phyloP scores from a whole-genome alignment of 2,797 vertebrate genomes.

The Megalops cyprinoides region DNA sequence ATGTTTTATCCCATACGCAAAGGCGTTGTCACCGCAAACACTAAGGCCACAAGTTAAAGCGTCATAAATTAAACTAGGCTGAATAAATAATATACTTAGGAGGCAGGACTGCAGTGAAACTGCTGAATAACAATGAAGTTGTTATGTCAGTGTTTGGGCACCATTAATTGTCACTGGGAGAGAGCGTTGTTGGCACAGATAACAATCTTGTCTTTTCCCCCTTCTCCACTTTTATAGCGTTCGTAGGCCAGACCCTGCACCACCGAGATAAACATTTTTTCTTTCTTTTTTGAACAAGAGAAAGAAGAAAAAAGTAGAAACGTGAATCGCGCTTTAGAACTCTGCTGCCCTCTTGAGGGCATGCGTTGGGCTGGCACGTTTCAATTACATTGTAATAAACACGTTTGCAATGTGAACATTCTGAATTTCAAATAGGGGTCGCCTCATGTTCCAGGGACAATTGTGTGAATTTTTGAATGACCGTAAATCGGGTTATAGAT shows the following conservation, averaged over 20 bases:
- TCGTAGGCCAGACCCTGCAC: neutral
- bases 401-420: neutral
- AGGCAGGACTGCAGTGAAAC: neutral
- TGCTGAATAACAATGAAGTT: neutral
- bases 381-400: slow-evolving; percentile 23
- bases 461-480: neutral
- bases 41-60: neutral
- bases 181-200: neutral
- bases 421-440: neutral
- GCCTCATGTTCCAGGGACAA: neutral
- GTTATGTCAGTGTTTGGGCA: neutral
- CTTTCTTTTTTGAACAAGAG: neutral
- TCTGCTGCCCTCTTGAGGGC: slow-evolving; percentile 41
- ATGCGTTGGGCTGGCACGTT: neutral
- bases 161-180: neutral
- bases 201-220: neutral
- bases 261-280: neutral
- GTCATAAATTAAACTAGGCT: neutral
- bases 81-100: neutral
- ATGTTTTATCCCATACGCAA: too few relatives aligned
- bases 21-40: neutral
- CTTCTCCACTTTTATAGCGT: neutral
- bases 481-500: neutral
- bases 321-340: slow-evolving; percentile 27
- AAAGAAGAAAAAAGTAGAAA: neutral